Evolutionary conservation across 37 sponge, comb jelly and placozoan species (phyloP).

Genomic region (Aphrocallistes beatrix): DNA sequence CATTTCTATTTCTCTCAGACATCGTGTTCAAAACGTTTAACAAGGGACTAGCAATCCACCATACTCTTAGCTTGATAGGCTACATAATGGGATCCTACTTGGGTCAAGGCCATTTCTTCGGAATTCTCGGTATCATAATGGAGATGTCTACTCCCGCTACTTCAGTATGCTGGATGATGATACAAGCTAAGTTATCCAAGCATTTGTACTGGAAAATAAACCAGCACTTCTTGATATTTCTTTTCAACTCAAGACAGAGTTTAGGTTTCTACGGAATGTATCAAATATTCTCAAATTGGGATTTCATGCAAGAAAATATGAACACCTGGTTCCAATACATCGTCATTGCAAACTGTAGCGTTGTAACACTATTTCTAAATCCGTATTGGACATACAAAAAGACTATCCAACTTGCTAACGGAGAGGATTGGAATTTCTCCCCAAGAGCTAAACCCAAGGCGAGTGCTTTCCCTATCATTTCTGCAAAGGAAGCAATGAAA

Average conservation of each 20-base stretch:
- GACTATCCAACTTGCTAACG: neutral
- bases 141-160: neutral
- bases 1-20: neutral
- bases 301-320: neutral
- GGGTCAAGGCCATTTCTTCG: conserved; percentile 1
- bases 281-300: neutral
- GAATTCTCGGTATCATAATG: neutral
- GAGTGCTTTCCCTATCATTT: neutral
- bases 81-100: neutral
- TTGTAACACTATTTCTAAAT: neutral
- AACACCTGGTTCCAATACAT: neutral
- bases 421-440: conserved; percentile 5
- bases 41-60: neutral
- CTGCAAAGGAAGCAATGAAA: neutral
- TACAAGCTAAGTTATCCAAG: neutral
- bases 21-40: neutral
- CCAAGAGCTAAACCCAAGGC: neutral
- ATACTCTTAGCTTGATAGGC: neutral
- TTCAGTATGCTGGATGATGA: conserved; percentile 2
- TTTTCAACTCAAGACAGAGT: conserved; percentile 1
- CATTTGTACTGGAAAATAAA: neutral
- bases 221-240: neutral
- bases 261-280: neutral
- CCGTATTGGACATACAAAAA: conserved; percentile 7
- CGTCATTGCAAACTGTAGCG: neutral